These are phyloP conservation scores for Onthophagus sagittarius DNA, from an alignment of 2,888 invertebrate genomes.

Conservation along the genomic window DNA sequence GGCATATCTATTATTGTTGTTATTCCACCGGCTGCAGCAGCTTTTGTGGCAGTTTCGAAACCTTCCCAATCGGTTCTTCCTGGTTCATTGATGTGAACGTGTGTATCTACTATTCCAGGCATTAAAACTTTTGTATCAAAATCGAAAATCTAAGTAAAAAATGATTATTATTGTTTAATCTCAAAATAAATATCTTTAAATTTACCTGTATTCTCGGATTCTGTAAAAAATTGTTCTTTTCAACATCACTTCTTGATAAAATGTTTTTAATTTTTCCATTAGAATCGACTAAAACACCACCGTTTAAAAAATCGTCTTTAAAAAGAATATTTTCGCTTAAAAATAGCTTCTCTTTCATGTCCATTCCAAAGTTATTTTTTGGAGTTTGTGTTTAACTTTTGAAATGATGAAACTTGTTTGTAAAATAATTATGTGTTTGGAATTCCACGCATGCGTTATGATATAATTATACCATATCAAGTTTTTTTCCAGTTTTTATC, in stretches of 20 bases:
- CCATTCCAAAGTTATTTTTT: background rate
- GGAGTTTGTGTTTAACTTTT: background rate
- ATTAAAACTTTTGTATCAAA: constrained; percentile 56
- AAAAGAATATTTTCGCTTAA: constrained; percentile 52
- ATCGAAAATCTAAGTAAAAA: constrained; percentile 44
- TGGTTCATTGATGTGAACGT: constrained; percentile 72
- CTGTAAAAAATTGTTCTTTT: constrained; percentile 37
- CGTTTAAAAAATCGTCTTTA: constrained; percentile 53
- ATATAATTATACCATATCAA: background rate
- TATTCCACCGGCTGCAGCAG: constrained; percentile 69
- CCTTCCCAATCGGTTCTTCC: constrained; percentile 71
- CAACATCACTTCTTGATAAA: constrained; percentile 49
- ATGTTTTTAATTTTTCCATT: constrained; percentile 58
- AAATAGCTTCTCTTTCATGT: constrained; percentile 42
- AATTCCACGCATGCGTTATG: background rate
- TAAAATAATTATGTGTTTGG: background rate
- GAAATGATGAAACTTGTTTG: background rate
- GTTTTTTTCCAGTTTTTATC: background rate
- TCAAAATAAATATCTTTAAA: too few species aligned
- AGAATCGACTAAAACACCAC: constrained; percentile 57
- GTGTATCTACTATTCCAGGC: constrained; percentile 68
- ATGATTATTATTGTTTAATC: too few species aligned
- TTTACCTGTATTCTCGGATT: background rate
- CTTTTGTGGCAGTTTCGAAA: constrained; percentile 64
- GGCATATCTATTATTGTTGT: constrained; percentile 73